phyloP scores from a whole-genome alignment of 2,888 invertebrate species.

The Callyntrura sp. region DNA sequence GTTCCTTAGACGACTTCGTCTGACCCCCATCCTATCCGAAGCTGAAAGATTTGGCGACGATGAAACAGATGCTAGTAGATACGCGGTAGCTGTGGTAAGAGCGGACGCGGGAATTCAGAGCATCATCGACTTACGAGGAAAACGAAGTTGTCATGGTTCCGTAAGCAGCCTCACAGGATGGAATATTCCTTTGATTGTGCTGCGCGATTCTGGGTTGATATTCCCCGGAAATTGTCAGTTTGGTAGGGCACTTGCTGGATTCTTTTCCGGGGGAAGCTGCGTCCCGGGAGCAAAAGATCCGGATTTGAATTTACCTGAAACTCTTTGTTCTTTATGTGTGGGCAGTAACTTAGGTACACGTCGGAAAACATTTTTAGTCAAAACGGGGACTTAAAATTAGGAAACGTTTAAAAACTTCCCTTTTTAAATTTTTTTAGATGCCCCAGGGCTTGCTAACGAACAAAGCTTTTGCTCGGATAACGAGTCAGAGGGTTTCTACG shows the following conservation, averaged over 20 bases:
- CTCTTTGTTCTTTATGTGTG: constrained; percentile 83
- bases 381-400: too few relatives aligned
- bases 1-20: constrained; percentile 76
- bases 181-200: constrained; percentile 83
- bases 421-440: constrained; percentile 79
- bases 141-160: constrained; percentile 83
- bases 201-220: constrained; percentile 81
- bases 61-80: constrained; percentile 82
- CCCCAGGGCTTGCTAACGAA: constrained; percentile 79
- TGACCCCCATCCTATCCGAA: constrained; percentile 83
- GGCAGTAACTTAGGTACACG: constrained; percentile 81
- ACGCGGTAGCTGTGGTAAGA: constrained; percentile 82
- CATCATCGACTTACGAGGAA: constrained; percentile 82
- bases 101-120: constrained; percentile 83
- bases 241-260: constrained; percentile 81
- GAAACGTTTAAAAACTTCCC: background rate
- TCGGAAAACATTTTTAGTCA: too few relatives aligned
- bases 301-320: constrained; percentile 80
- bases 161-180: constrained; percentile 82
- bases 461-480: constrained; percentile 83
- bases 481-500: constrained; percentile 83
- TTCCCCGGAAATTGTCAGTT: constrained; percentile 82
- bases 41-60: constrained; percentile 83
- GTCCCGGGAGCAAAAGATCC: constrained; percentile 83
- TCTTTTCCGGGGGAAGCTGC: constrained; percentile 83